Percentiles rank a stretch among this genome's conserved stretches.
phyloP scores from a whole-genome alignment of 2,888 invertebrate species.

The Drosophila picticornis region DNA sequence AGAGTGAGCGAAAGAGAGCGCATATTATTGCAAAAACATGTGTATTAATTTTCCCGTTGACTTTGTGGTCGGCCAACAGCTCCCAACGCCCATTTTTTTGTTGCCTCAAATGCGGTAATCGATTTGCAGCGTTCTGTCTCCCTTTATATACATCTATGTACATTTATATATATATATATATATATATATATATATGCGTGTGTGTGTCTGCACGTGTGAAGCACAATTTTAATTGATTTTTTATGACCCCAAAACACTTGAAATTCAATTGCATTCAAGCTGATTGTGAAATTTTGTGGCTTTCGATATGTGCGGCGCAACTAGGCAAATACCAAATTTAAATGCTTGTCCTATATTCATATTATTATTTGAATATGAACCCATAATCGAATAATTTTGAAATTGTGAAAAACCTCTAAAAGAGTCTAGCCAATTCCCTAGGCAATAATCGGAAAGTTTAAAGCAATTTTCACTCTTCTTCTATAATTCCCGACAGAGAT shows the following conservation, averaged over 20 bases:
- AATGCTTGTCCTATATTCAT: not conserved
- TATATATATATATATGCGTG: slow-evolving; percentile 11
- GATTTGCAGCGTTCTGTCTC: slow-evolving; percentile 25
- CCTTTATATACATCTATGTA: not conserved
- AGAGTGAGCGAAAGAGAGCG: slow-evolving; percentile 1
- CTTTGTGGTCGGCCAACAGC: slow-evolving; percentile 53
- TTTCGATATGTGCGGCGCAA: not conserved
- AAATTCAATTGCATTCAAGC: slow-evolving; percentile 50
- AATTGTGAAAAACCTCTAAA: not conserved
- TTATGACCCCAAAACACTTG: slow-evolving; percentile 49
- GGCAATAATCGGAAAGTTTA: not conserved
- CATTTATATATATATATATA: not conserved
- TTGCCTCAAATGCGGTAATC: slow-evolving; percentile 44
- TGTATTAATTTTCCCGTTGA: slow-evolving; percentile 70
- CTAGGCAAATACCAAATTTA: slow-evolving; percentile 1
- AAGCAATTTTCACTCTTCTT: not conserved
- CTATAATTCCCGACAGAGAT: not conserved
- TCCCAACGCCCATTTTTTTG: slow-evolving; percentile 34
- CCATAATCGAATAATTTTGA: not conserved
- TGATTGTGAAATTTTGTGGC: slow-evolving; percentile 38
- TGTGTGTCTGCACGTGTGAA: slow-evolving; percentile 50
- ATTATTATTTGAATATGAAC: not conserved
- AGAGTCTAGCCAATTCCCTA: not conserved
- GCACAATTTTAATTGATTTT: slow-evolving; percentile 75
- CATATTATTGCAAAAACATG: slow-evolving; percentile 65